These are phyloP conservation scores for Climacteris rufus DNA, from an alignment of 2,113 vertebrate genomes.

Conservation along the genomic window DNA sequence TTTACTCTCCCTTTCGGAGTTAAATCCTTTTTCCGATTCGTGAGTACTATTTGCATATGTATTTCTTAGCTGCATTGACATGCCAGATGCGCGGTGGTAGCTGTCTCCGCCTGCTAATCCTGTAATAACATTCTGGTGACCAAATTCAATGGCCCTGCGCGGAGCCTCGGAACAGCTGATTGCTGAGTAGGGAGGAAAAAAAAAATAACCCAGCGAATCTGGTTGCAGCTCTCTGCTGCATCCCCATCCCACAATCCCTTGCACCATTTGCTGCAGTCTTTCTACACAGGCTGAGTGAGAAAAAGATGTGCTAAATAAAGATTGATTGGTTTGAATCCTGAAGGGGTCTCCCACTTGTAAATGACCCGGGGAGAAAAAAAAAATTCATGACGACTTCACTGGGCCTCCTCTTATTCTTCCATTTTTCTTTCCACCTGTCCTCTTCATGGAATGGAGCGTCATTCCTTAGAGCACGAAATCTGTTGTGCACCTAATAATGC, in stretches of 20 bases:
- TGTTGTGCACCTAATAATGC: conserved; percentile 65
- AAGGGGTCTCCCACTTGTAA: conserved; percentile 71
- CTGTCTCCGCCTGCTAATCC: conserved; percentile 28
- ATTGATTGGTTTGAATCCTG: conserved; percentile 68
- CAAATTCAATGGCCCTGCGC: conserved; percentile 55
- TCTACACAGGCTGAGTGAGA: conserved; percentile 74
- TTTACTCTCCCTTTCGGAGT: background rate
- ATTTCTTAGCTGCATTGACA: background rate
- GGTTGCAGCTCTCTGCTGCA: conserved; percentile 78
- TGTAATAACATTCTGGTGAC: conserved; percentile 43
- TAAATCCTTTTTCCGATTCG: background rate
- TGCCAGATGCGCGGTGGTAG: background rate
- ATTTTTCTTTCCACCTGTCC: conserved; percentile 67
- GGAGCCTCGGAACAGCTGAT: conserved; percentile 71
- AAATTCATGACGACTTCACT: conserved; percentile 66
- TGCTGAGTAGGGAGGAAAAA: conserved; percentile 73
- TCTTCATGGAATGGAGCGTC: conserved; percentile 64
- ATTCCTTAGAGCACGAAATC: conserved; percentile 63
- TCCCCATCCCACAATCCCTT: conserved; percentile 83
- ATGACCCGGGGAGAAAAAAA: conserved; percentile 57
- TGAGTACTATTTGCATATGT: background rate
- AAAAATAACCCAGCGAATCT: conserved; percentile 74
- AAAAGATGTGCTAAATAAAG: conserved; percentile 76
- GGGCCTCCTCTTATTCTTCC: conserved; percentile 68
- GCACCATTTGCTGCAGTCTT: conserved; percentile 85